Conservation (phyloP, 1,140 invertebrate genomes). For the Grapholita molesta region DNA sequence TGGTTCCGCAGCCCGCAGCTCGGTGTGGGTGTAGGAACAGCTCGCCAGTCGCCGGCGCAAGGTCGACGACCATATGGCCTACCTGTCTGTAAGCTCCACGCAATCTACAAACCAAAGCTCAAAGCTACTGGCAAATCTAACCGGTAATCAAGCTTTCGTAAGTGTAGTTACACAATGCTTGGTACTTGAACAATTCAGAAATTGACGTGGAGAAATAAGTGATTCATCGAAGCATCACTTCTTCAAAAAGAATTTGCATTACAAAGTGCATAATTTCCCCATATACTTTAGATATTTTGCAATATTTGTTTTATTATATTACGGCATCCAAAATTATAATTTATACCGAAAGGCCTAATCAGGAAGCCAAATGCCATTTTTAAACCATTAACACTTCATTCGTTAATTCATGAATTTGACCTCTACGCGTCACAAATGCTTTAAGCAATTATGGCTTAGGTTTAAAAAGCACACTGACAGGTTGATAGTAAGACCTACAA, state of each 20-base stretch:
- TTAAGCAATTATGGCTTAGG: background rate
- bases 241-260: background rate
- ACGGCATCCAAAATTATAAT: background rate
- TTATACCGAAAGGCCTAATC: background rate
- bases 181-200: background rate
- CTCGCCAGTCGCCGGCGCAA: conserved; percentile 39
- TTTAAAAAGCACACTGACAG: background rate
- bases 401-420: background rate
- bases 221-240: background rate
- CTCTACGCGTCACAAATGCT: background rate
- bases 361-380: background rate
- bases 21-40: conserved; percentile 40
- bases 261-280: background rate
- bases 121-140: background rate
- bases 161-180: background rate
- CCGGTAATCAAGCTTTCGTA: background rate
- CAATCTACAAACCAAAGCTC: conserved; percentile 23
- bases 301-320: background rate
- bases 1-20: background rate
- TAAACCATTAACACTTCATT: background rate
- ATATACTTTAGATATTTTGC: background rate
- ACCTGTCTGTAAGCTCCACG: conserved; percentile 29
- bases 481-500: background rate
- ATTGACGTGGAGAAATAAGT: background rate
- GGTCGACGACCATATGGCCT: conserved; percentile 52